phyloP scores from a whole-genome alignment of 2,113 vertebrate genomes.

The Stercorarius parasiticus region DNA sequence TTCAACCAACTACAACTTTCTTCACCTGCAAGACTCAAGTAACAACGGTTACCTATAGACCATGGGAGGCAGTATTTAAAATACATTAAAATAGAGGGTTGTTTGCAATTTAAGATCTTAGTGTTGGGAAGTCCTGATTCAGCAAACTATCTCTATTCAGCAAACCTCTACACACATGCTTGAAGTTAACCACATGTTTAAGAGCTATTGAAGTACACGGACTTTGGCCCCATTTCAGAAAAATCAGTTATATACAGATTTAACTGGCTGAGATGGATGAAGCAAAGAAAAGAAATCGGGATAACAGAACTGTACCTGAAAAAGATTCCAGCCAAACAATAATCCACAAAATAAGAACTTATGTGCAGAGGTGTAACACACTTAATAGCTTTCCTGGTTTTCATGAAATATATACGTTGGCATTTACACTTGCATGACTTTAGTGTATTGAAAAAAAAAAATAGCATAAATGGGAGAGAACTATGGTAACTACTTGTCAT shows the following conservation, averaged over 20 bases:
- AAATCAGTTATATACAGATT: conserved; percentile 34
- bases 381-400: not conserved
- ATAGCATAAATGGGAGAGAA: not conserved
- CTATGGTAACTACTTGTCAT: not conserved
- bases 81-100: not conserved
- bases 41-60: not conserved
- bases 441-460: not conserved
- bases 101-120: conserved; percentile 18
- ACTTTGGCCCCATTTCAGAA: conserved; percentile 58
- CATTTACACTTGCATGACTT: not conserved
- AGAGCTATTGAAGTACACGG: conserved; percentile 43
- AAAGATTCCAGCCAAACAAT: conserved; percentile 34
- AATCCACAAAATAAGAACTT: conserved; percentile 42
- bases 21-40: not conserved
- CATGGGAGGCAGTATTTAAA: conserved; percentile 7
- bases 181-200: conserved; percentile 55
- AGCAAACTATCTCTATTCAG: conserved; percentile 31
- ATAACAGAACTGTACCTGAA: conserved; percentile 43
- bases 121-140: conserved; percentile 47
- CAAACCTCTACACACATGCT: conserved; percentile 44
- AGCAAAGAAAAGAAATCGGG: conserved; percentile 44
- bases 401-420: not conserved
- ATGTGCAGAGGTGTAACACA: conserved; percentile 4
- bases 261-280: conserved; percentile 41
- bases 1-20: not conserved